Conservation (phyloP, 2,797 vertebrate genomes). For the Lophius americanus region DNA sequence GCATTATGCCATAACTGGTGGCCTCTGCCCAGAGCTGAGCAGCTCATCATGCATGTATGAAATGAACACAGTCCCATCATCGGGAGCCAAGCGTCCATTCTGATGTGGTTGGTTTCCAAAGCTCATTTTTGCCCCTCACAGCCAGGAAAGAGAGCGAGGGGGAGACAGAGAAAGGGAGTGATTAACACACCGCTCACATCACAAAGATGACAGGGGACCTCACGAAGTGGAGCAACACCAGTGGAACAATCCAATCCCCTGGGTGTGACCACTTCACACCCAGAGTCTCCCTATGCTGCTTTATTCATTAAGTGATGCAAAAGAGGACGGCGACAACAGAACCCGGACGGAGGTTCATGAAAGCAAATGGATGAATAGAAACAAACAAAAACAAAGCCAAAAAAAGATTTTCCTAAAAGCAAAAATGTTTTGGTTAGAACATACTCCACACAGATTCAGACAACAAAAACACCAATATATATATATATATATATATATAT, state of each 20-base stretch:
- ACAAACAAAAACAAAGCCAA: not conserved
- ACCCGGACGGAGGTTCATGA: constrained; percentile 17
- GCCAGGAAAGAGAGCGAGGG: constrained; percentile 59
- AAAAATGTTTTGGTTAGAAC: too few relatives aligned
- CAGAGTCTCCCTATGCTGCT: constrained; percentile 52
- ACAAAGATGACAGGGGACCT: constrained; percentile 73
- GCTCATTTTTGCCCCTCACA: constrained; percentile 59
- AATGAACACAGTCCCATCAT: constrained; percentile 69
- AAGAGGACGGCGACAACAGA: constrained; percentile 66
- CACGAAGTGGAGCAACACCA: constrained; percentile 80
- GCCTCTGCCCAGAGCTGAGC: constrained; percentile 62
- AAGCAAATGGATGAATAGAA: constrained; percentile 36
- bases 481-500: too few relatives aligned
- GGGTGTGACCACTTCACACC: constrained; percentile 76
- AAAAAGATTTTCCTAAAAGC: not conserved
- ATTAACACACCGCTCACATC: constrained; percentile 71
- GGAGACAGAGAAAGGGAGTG: constrained; percentile 30
- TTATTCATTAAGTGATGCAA: constrained; percentile 77
- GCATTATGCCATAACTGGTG: constrained; percentile 58
- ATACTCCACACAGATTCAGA: too few relatives aligned
- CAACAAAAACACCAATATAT: too few relatives aligned
- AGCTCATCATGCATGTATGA: constrained; percentile 75
- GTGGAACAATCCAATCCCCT: constrained; percentile 70
- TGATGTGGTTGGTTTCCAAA: constrained; percentile 81
- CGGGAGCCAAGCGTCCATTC: constrained; percentile 72